Conservation (phyloP, 2,797 vertebrate species). For the Rhincodon typus region DNA sequence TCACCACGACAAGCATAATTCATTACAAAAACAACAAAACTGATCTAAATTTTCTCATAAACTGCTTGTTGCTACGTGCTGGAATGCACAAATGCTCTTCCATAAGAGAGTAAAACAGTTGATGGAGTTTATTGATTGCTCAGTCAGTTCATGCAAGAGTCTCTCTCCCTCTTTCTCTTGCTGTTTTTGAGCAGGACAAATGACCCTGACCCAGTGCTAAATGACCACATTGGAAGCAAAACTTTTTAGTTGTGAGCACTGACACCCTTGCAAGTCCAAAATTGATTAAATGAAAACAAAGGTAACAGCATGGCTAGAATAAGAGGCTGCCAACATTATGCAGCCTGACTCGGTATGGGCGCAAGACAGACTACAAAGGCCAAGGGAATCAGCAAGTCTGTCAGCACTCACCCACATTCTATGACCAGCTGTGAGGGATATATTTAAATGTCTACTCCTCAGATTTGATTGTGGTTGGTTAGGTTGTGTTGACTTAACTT, state of each 20-base stretch:
- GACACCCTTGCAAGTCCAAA: neutral
- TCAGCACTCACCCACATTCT: neutral
- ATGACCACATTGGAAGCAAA: neutral
- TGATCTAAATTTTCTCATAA: neutral
- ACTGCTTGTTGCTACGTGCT: neutral
- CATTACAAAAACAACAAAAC: neutral
- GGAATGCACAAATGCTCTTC: neutral
- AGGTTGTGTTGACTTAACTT: neutral
- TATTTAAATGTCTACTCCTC: neutral
- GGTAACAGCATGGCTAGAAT: neutral
- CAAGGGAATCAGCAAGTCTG: neutral
- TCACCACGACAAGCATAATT: neutral
- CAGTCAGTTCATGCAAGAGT: neutral
- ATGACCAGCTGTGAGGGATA: neutral
- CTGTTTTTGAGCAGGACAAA: neutral
- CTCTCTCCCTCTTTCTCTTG: neutral
- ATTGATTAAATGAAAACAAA: neutral
- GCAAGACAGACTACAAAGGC: neutral
- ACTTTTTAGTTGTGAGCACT: neutral
- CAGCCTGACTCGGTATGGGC: neutral
- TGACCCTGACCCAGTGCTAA: neutral
- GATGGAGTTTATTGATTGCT: neutral
- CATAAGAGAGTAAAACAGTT: neutral
- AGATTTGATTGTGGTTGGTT: neutral
- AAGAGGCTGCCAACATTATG: neutral